These are phyloP conservation scores for Matsumurasca onukii DNA, from an alignment of 1,140 invertebrate genomes.

Conservation along the genomic window DNA sequence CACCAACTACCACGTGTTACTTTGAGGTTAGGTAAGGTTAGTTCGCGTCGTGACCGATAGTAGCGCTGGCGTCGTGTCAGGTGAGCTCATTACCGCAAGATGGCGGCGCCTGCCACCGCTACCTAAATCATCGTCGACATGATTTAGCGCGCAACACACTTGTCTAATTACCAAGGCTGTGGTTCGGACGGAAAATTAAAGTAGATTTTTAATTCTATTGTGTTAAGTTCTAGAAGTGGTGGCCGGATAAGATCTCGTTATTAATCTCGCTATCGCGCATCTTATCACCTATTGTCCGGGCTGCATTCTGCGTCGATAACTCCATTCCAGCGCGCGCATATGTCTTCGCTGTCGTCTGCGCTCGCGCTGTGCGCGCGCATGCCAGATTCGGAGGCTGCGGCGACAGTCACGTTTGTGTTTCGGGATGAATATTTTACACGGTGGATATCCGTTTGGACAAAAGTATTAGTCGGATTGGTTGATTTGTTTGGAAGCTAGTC, in stretches of 20 bases:
- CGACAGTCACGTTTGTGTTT: too few species aligned
- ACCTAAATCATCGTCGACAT: constrained; percentile 23
- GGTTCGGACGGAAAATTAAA: constrained; percentile 16
- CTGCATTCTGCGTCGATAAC: constrained; percentile 20
- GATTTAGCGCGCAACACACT: constrained; percentile 26
- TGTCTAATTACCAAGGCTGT: constrained; percentile 26
- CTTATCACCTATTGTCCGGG: constrained; percentile 20
- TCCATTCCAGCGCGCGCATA: constrained; percentile 16
- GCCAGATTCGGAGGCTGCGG: too few species aligned
- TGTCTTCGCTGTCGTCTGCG: background rate
- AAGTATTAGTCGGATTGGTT: too few species aligned
- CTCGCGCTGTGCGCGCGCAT: background rate
- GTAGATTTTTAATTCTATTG: constrained; percentile 25
- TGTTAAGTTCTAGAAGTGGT: constrained; percentile 24
- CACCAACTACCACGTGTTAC: too few species aligned
- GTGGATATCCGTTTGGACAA: too few species aligned
- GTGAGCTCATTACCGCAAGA: constrained; percentile 9
- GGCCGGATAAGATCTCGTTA: constrained; percentile 2
- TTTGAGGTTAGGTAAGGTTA: constrained; percentile 12
- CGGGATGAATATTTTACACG: too few species aligned
- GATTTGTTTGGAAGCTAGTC: too few species aligned
- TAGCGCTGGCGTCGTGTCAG: constrained; percentile 15
- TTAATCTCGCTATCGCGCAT: constrained; percentile 22
- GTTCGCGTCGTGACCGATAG: constrained; percentile 18
- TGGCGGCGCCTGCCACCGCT: background rate